A percentile compares a stretch with the other conserved stretches of the same genome.
phyloP scores from a whole-genome alignment of 2,888 invertebrate genomes.

The Operophtera brumata region DNA sequence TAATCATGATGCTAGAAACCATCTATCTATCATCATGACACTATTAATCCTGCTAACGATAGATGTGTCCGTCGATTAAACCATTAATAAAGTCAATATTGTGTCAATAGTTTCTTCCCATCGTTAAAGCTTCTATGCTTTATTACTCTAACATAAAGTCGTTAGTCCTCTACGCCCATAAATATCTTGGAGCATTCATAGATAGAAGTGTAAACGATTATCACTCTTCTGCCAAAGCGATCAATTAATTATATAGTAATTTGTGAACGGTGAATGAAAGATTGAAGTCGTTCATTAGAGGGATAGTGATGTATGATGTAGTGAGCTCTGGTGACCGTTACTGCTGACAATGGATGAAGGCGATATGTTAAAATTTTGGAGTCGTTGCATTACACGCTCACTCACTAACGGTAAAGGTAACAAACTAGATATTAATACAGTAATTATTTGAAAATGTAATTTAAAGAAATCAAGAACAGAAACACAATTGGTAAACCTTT shows the following conservation, averaged over 20 bases:
- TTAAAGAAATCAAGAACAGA: too few species aligned
- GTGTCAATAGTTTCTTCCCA: background rate
- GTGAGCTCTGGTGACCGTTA: background rate
- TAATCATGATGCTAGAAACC: background rate
- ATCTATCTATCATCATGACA: background rate
- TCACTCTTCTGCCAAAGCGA: conserved; percentile 32
- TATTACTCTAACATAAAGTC: background rate
- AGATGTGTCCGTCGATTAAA: background rate
- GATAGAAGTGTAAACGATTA: conserved; percentile 28
- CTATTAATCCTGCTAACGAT: background rate
- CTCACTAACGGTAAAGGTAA: too few species aligned
- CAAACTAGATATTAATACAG: too few species aligned
- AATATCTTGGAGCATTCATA: conserved; percentile 8
- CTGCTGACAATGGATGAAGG: background rate
- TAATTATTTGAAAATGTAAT: too few species aligned
- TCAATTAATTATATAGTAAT: conserved; percentile 45
- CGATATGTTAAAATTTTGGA: too few species aligned
- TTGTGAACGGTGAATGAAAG: conserved; percentile 36
- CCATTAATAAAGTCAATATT: background rate
- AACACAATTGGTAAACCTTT: too few species aligned
- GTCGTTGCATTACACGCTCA: too few species aligned
- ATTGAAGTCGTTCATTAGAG: conserved; percentile 30
- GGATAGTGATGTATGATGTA: conserved; percentile 7
- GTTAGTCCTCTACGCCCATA: conserved; percentile 3
- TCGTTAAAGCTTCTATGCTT: background rate